phyloP scores from a whole-genome alignment of 2,113 vertebrate genomes.

The Tringa solitaria region DNA sequence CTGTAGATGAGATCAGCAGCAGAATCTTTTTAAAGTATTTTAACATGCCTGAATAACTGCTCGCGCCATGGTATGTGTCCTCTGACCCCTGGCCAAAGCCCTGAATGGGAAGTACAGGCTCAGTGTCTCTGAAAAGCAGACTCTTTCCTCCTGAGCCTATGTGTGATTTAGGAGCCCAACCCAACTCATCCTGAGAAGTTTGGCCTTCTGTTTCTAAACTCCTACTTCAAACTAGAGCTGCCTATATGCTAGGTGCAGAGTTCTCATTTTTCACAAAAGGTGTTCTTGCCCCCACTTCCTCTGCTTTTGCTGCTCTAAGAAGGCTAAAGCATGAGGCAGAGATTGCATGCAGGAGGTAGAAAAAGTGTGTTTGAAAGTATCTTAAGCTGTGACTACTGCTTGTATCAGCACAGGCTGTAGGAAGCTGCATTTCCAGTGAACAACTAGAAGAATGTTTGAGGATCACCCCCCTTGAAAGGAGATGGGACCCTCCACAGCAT shows the following conservation, averaged over 20 bases:
- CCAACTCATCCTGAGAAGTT: neutral
- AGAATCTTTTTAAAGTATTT: neutral
- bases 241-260: neutral
- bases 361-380: neutral
- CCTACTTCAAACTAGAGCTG: neutral
- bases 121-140: neutral
- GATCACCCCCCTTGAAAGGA: neutral
- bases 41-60: neutral
- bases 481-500: neutral
- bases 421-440: neutral
- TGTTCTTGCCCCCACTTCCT: neutral
- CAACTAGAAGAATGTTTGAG: neutral
- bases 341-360: neutral
- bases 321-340: neutral
- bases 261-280: neutral
- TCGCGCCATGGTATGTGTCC: neutral
- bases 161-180: neutral
- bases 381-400: neutral
- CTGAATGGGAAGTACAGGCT: neutral
- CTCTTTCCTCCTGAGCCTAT: neutral
- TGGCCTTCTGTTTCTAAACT: neutral
- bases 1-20: neutral
- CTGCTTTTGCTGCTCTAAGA: neutral
- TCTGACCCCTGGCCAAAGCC: neutral
- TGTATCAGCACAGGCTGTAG: neutral